Conservation (phyloP, 2,113 vertebrate species). For the Poeciliopsis retropinna region DNA sequence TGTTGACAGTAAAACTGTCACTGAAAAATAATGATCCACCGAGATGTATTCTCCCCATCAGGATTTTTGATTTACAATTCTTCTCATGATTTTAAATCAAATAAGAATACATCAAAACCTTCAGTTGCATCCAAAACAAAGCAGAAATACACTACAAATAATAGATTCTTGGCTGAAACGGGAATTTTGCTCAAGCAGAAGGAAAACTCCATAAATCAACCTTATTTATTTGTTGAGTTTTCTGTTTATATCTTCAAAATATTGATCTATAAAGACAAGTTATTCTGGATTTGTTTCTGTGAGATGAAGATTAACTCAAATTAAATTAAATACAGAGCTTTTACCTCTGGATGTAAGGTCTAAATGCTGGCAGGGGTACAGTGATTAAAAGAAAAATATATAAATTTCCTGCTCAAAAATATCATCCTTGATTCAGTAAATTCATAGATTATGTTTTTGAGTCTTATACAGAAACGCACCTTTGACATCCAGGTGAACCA, state of each 20-base stretch:
- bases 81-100: too few relatives aligned
- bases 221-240: background rate
- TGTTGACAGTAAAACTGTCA: too few relatives aligned
- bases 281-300: background rate
- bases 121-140: too few relatives aligned
- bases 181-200: too few relatives aligned
- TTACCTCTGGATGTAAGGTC: background rate
- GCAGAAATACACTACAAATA: too few relatives aligned
- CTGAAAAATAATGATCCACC: too few relatives aligned
- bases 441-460: background rate
- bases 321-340: background rate
- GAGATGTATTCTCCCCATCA: too few relatives aligned
- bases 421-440: background rate
- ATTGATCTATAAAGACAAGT: background rate
- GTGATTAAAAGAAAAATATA: background rate
- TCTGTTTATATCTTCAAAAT: too few relatives aligned
- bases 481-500: constrained; percentile 95
- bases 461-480: constrained; percentile 69
- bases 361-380: background rate
- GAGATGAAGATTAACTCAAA: background rate
- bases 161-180: too few relatives aligned
- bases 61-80: too few relatives aligned
- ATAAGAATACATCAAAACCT: too few relatives aligned
- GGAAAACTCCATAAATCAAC: too few relatives aligned
- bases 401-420: background rate